phyloP scores from a whole-genome alignment of 2,888 invertebrate genomes.

The Epirrita christyi region DNA sequence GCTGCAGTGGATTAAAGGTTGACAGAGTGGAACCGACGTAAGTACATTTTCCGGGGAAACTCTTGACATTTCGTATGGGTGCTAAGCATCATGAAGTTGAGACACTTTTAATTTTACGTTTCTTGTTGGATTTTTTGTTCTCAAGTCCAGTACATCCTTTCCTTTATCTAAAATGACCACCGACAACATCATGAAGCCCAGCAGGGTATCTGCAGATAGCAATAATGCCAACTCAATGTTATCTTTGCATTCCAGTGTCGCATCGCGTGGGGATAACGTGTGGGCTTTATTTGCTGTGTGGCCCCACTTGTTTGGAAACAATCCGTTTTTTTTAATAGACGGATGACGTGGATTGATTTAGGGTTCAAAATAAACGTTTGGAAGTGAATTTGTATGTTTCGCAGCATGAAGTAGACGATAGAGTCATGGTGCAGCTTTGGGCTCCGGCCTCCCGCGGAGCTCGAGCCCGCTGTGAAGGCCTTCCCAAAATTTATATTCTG shows the following conservation, averaged over 20 bases:
- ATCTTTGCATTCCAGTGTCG: constrained; percentile 46
- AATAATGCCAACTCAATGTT: constrained; percentile 40
- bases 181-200: constrained; percentile 41
- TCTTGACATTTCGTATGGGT: not conserved
- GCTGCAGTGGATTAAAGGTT: constrained; percentile 44
- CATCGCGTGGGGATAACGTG: constrained; percentile 41
- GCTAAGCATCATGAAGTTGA: not conserved
- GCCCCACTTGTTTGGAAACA: constrained; percentile 57
- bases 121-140: constrained; percentile 1
- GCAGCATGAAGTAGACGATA: constrained; percentile 77
- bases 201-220: constrained; percentile 43
- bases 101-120: constrained; percentile 15
- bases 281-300: constrained; percentile 58
- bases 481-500: constrained; percentile 74
- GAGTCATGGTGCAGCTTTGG: constrained; percentile 62
- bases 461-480: constrained; percentile 56
- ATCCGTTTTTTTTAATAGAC: constrained; percentile 50
- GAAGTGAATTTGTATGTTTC: constrained; percentile 81
- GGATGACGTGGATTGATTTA: constrained; percentile 71
- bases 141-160: constrained; percentile 22
- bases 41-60: constrained; percentile 9
- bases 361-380: constrained; percentile 62
- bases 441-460: constrained; percentile 65
- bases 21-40: constrained; percentile 15
- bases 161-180: constrained; percentile 42